phyloP scores from a whole-genome alignment of 2,113 vertebrate genomes.

The Tringa solitaria region DNA sequence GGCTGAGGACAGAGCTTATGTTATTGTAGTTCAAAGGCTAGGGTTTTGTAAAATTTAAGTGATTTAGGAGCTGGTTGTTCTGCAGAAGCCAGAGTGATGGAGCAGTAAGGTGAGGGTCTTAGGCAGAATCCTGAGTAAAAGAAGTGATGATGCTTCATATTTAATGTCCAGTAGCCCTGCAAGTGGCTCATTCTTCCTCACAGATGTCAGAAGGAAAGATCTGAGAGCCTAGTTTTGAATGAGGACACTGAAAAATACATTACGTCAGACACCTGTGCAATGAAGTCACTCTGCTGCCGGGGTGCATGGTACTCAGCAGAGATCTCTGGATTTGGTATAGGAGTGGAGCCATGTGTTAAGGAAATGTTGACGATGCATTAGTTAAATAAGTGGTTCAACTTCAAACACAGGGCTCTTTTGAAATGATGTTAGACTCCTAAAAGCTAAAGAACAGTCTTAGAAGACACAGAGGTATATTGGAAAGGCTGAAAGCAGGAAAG shows the following conservation, averaged over 20 bases:
- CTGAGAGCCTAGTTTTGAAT: background rate
- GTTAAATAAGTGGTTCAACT: background rate
- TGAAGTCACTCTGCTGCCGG: background rate
- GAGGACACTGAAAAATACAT: background rate
- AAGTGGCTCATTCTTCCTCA: background rate
- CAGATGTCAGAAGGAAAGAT: background rate
- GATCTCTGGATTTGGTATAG: background rate
- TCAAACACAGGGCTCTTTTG: background rate
- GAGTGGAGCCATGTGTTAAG: background rate
- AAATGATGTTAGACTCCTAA: background rate
- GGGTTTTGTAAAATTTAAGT: background rate
- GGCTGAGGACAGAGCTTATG: background rate
- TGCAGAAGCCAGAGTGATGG: background rate
- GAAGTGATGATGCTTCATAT: background rate
- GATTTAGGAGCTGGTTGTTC: background rate
- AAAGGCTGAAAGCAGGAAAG: background rate
- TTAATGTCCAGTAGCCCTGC: background rate
- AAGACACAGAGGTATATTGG: background rate
- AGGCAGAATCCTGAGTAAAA: background rate
- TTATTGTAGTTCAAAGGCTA: background rate
- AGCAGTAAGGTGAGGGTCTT: background rate
- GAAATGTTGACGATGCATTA: accelerated
- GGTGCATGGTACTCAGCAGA: accelerated
- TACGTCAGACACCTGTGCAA: background rate
- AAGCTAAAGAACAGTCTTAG: background rate